Evolutionary conservation across 2,113 vertebrate species (phyloP).

Genomic region (Lampris megalopsis): DNA sequence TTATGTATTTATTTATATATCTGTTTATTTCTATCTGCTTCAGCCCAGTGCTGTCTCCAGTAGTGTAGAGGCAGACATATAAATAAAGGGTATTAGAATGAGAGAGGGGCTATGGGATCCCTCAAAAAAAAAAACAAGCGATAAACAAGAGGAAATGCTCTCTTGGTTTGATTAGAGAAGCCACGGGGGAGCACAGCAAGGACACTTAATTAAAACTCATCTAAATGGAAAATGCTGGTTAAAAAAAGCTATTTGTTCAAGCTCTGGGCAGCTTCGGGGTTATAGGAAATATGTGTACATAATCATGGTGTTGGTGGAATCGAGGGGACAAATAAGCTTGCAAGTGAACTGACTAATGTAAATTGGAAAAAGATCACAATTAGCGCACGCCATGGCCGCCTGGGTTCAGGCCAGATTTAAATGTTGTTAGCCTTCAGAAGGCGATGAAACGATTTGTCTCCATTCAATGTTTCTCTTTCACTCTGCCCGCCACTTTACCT

Average conservation of each 20-base stretch:
- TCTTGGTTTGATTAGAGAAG: slow-evolving; percentile 76
- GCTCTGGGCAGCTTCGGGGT: slow-evolving; percentile 53
- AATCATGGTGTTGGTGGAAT: slow-evolving; percentile 34
- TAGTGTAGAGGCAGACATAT: slow-evolving; percentile 28
- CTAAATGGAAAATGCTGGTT: slow-evolving; percentile 75
- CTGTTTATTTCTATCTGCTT: slow-evolving; percentile 30
- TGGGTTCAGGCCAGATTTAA: slow-evolving; percentile 37
- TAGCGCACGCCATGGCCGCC: slow-evolving; percentile 27
- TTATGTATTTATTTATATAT: too few relatives aligned
- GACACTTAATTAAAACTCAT: slow-evolving; percentile 83
- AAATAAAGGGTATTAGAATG: slow-evolving; percentile 31
- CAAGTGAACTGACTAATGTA: slow-evolving; percentile 50
- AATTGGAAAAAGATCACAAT: slow-evolving; percentile 64
- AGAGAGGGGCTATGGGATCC: slow-evolving; percentile 39
- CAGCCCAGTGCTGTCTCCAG: slow-evolving; percentile 25
- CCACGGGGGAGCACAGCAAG: slow-evolving; percentile 66
- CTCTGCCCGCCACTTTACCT: too few relatives aligned
- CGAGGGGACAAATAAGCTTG: slow-evolving; percentile 26
- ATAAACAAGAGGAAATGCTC: slow-evolving; percentile 48
- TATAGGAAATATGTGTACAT: slow-evolving; percentile 51
- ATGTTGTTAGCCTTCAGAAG: neutral
- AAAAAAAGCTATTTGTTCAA: slow-evolving; percentile 62
- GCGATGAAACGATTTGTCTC: neutral
- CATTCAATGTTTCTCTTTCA: neutral
- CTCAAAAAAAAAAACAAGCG: slow-evolving; percentile 41